Percentiles rank a stretch among this genome's conserved stretches.
These are phyloP conservation scores for Bombus sibiricus DNA, from an alignment of 1,140 invertebrate species.

Conservation along the genomic window DNA sequence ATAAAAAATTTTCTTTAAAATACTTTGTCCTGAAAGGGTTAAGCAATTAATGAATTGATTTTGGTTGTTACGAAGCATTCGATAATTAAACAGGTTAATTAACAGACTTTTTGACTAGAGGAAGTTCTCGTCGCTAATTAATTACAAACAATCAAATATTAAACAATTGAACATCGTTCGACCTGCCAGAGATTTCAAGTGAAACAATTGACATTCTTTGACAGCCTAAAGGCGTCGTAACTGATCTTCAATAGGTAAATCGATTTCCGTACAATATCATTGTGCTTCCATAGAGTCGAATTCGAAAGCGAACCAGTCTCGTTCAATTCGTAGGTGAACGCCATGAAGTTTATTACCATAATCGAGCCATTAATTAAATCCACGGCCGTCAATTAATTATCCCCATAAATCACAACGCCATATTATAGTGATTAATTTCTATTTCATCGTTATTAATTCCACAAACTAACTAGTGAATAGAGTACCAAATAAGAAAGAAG, in stretches of 20 bases:
- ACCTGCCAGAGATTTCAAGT: not conserved
- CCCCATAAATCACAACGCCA: constrained; percentile 12
- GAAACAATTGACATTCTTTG: not conserved
- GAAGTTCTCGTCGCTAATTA: too few relatives aligned
- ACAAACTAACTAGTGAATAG: not conserved
- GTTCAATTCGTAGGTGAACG: constrained; percentile 1
- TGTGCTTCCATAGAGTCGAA: not conserved
- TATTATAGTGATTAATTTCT: constrained; percentile 32
- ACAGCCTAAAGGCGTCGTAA: not conserved
- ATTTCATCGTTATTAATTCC: not conserved
- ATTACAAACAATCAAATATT: not conserved
- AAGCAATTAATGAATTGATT: too few relatives aligned
- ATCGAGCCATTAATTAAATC: constrained; percentile 27
- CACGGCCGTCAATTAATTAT: constrained; percentile 16
- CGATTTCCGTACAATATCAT: not conserved
- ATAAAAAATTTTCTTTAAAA: too few relatives aligned
- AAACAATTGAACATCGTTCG: not conserved
- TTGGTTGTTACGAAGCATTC: too few relatives aligned
- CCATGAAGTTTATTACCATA: constrained; percentile 11
- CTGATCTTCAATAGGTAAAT: not conserved
- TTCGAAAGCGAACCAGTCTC: not conserved
- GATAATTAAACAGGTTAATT: too few relatives aligned
- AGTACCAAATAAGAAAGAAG: not conserved
- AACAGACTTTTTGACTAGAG: not conserved
- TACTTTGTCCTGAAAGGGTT: too few relatives aligned